Base-by-base conservation (phyloP, 2,113 vertebrate genomes). In the Orientallactaga bullata region DNA sequence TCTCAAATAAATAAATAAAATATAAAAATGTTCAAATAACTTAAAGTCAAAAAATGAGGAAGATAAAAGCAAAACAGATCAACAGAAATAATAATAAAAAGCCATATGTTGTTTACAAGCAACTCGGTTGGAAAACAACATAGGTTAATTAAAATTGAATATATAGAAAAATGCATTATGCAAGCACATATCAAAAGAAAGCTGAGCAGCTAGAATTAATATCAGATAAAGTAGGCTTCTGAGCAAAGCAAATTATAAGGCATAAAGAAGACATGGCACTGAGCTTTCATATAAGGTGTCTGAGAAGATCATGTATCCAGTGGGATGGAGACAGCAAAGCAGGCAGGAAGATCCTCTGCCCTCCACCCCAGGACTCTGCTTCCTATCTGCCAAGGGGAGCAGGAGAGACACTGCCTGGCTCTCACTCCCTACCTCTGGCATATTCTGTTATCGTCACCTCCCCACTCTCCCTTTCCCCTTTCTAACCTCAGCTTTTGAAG, bases 211-310 rank as follows among this genome's bases (percentile, higher is more conserved):
- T 58, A 35, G 78, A 76, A 90, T 74, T 76, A 73, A 37, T 63
- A 78, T 65, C 61, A 80, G 61, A 74, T 82, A 60, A 77, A 91
- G 71, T 6, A 77, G 71, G 90, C 39, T 55, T 95, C 60, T 71
- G 39, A 91, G 55, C 60, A 95, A 77, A 95, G 89, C 55, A 65
- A 90, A 90, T 58, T 51, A 88, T 20, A 85, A 37, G 37, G 21
- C 21, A 60, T 7, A n/a, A 80, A 32, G 63, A 79, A 13, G 23
- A 30, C n/a, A 76, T 32, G 18, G 35, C 12, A 61, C n/a, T 1
- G 1, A 20, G 28, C 26, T 88, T 90, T 71, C 39, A 30, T 30
- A 47, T 10, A 82, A 42, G 47, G 18, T 9, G 69, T 32, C 65
- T 15, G 32, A 89, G n/a, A 80, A 61, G 73, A 72, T 24, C 71